Evolutionary conservation across 2,797 vertebrate genomes (phyloP).

Genomic region (Epinephelus coioides): DNA sequence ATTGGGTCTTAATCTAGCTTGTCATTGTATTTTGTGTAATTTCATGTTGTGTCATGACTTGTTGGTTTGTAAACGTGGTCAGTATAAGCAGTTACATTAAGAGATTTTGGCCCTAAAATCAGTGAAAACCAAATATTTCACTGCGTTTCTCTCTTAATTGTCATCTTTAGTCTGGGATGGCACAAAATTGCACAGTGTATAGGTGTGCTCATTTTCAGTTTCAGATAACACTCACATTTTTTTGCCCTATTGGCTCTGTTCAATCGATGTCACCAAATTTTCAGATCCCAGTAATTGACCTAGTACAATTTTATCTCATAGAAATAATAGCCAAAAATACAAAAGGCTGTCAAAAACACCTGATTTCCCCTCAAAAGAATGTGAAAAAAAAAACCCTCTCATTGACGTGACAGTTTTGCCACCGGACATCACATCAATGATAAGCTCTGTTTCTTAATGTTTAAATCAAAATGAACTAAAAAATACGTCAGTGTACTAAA

Average conservation of each 20-base stretch:
- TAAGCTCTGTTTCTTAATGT: not conserved
- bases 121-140: not conserved
- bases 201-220: not conserved
- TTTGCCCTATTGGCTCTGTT: not conserved
- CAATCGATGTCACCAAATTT: too few species aligned
- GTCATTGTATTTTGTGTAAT: too few species aligned
- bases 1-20: too few species aligned
- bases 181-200: not conserved
- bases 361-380: not conserved
- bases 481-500: not conserved
- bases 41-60: too few species aligned
- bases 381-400: not conserved
- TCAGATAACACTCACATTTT: not conserved
- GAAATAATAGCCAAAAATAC: not conserved
- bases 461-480: conserved; percentile 44
- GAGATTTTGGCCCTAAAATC: not conserved
- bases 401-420: not conserved
- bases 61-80: too few species aligned
- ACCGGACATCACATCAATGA: not conserved
- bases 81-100: too few species aligned
- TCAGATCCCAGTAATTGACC: not conserved
- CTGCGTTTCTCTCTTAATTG: not conserved
- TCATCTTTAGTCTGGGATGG: not conserved
- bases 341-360: not conserved
- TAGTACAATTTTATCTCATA: not conserved